phyloP scores from a whole-genome alignment of 1,140 invertebrate genomes.

The Hetaerina americana region DNA sequence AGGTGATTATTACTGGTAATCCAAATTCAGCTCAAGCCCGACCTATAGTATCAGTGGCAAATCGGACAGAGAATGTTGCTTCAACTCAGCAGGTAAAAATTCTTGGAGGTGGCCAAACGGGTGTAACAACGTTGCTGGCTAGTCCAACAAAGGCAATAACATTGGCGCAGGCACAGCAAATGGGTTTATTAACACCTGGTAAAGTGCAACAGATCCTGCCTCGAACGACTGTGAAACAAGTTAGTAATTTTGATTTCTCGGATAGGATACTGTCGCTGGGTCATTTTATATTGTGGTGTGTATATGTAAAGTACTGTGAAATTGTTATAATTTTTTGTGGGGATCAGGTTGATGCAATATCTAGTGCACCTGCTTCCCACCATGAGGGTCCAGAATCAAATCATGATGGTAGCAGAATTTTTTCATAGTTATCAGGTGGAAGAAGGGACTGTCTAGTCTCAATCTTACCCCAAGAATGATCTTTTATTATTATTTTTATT shows the following conservation, averaged over 20 bases:
- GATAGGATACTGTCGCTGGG: background rate
- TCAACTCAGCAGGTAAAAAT: conserved; percentile 18
- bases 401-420: no score
- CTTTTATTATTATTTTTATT: no score
- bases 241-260: no score
- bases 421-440: no score
- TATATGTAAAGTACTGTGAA: no score
- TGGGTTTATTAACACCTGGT: conserved; percentile 41
- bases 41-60: background rate
- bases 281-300: no score
- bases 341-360: no score
- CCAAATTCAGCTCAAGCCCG: conserved; percentile 7
- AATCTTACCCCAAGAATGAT: no score
- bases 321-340: no score
- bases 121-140: conserved; percentile 13
- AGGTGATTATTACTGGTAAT: conserved; percentile 44
- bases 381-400: no score
- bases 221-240: conserved; percentile 28
- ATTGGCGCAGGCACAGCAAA: conserved; percentile 50
- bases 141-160: conserved; percentile 53
- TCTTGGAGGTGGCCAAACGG: conserved; percentile 12
- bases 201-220: conserved; percentile 40
- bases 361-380: no score
- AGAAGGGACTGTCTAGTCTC: no score
- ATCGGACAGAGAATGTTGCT: background rate